Evolutionary conservation across 1,140 invertebrate genomes (phyloP), one percentile per base, ranked within the genome.

Genomic region (Drosophila carrolli): DNA sequence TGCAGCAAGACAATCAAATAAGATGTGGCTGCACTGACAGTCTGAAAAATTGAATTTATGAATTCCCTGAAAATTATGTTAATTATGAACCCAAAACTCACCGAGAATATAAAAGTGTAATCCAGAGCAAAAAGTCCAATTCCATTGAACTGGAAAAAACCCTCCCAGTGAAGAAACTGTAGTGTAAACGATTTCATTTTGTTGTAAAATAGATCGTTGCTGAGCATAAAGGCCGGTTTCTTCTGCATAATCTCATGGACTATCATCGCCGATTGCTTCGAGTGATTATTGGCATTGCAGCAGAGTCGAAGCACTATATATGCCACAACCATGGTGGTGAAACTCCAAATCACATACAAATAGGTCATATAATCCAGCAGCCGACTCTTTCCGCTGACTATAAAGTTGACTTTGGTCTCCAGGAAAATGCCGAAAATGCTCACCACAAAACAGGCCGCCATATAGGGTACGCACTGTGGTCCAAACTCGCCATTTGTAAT

Each of bases 211-310:
- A 90, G 58, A 81, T 92, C 91, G 43, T 92, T 91, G 65, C 84
- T 90, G 8, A 92, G 55, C 91, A 92, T 92, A 38, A 92, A 92
- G 1, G 81, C 77, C 0, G 92, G 92, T 35, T 92, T 92, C 75
- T 92, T 92, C n/a, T 92, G 92, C 80, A 92, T 90, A 19, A 92
- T 92, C 70, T 92, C 91, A 40, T 92, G 92, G 5, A 92, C 88
- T 41, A 92, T 90, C 81, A 92, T 89, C 6, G 92, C 91, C 35
- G 92, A 92, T 74, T 92, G 80, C 47, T 91, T 92, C 23, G 92
- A 92, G 29, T 84, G 84, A 50, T 90, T 85, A 55, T 92, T 86
- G 37, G 90, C 78, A 61, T 91, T 91, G 62, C 90, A 91, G 44
- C 91, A 92, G 2, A 92, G 62, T 1, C 91, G 78, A 38, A 92